phyloP scores from a whole-genome alignment of 2,888 invertebrate species.

The Drosophila vallismaia region DNA sequence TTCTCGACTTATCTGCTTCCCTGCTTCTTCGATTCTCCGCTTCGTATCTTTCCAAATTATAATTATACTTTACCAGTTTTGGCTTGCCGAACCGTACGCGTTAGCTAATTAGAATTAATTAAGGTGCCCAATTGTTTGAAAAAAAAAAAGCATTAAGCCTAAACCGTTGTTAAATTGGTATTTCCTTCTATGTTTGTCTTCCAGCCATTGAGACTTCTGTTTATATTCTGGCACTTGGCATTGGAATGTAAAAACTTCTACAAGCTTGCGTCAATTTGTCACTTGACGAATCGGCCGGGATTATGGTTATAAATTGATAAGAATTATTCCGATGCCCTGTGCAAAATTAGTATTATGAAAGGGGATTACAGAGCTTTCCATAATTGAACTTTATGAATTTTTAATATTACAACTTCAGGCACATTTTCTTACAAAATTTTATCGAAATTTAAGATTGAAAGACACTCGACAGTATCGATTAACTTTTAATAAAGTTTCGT shows the following conservation, averaged over 20 bases:
- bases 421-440: background rate
- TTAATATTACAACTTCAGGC: too few species aligned
- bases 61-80: conserved; percentile 36
- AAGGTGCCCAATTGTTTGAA: conserved; percentile 41
- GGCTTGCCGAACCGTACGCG: conserved; percentile 47
- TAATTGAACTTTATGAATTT: background rate
- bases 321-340: conserved; percentile 23
- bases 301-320: conserved; percentile 59
- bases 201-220: conserved; percentile 4
- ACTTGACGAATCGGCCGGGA: conserved; percentile 55
- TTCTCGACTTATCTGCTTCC: conserved; percentile 8
- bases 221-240: conserved; percentile 1
- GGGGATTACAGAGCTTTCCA: background rate
- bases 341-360: conserved; percentile 14
- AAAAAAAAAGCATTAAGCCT: conserved; percentile 31
- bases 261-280: conserved; percentile 36
- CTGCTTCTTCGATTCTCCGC: too few species aligned
- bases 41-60: conserved; percentile 44
- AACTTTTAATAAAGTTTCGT: conserved; percentile 19
- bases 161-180: conserved; percentile 59
- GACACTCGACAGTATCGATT: conserved; percentile 22
- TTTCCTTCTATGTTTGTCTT: conserved; percentile 11
- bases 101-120: conserved; percentile 69
- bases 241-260: conserved; percentile 6
- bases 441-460: background rate